Conservation (phyloP, 2,113 vertebrate species). For the Takifugu flavidus region DNA sequence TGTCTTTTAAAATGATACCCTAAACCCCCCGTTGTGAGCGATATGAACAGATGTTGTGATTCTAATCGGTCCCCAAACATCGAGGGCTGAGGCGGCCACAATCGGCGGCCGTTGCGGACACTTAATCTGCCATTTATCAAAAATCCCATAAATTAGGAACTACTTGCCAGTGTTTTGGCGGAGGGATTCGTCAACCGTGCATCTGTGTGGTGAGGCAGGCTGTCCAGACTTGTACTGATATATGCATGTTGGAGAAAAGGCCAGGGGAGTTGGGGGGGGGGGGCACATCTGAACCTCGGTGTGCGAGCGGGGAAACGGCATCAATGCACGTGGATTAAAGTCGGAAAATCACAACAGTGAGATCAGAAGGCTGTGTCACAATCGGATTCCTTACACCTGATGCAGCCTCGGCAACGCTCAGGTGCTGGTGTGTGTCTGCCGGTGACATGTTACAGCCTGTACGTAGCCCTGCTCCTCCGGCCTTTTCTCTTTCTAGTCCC, state of each 20-base stretch:
- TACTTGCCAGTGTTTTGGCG: constrained; percentile 74
- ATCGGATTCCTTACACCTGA: constrained; percentile 43
- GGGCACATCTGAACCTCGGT: constrained; percentile 18
- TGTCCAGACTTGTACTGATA: constrained; percentile 74
- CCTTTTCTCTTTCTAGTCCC: constrained; percentile 11
- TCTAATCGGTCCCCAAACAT: neutral
- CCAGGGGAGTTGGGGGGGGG: constrained; percentile 19
- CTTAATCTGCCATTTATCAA: constrained; percentile 41
- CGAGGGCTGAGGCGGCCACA: neutral
- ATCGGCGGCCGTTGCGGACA: neutral
- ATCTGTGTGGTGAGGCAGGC: constrained; percentile 73
- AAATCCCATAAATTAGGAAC: constrained; percentile 64
- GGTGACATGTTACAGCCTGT: constrained; percentile 51
- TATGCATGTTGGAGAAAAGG: constrained; percentile 56
- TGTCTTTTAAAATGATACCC: neutral
- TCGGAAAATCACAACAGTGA: neutral
- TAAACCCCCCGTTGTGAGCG: neutral
- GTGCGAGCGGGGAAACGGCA: neutral
- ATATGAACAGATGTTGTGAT: neutral
- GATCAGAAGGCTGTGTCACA: neutral
- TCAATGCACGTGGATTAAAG: neutral
- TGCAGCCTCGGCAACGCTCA: constrained; percentile 21
- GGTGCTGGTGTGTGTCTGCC: neutral
- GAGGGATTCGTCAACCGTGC: constrained; percentile 72
- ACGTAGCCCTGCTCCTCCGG: constrained; percentile 16